Evolutionary conservation across 2,797 vertebrate species (phyloP).

Genomic region (Muscicapa comitata): DNA sequence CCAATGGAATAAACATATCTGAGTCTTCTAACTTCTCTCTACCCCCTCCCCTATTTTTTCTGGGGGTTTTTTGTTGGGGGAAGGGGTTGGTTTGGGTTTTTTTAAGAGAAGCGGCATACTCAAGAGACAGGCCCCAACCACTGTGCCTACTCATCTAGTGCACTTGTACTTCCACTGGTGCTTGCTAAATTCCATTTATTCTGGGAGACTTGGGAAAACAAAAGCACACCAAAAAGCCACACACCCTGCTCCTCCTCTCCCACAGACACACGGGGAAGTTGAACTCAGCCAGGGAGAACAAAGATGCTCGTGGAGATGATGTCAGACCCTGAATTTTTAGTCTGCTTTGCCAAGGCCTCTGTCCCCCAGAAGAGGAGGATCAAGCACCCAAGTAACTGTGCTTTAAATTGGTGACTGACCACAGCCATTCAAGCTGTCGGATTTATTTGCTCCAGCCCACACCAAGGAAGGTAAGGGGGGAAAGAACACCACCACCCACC

Average conservation of each 20-base stretch:
- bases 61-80: too few species aligned
- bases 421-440: not conserved
- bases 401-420: not conserved
- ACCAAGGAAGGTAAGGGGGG: not conserved
- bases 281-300: not conserved
- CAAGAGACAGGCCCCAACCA: not conserved
- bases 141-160: not conserved
- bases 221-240: not conserved
- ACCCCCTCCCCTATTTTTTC: rapidly evolving
- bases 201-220: not conserved
- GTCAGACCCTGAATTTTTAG: rapidly evolving
- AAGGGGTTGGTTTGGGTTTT: not conserved
- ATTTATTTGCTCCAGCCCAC: not conserved
- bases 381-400: rapidly evolving
- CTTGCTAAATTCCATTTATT: not conserved
- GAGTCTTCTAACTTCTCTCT: not conserved
- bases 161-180: not conserved
- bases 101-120: not conserved
- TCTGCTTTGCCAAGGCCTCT: not conserved
- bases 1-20: constrained; percentile 29
- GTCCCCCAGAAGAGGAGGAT: rapidly evolving
- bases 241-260: not conserved
- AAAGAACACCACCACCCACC: not conserved
- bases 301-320: rapidly evolving
- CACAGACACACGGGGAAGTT: rapidly evolving